Base-by-base conservation (phyloP, 92 coral and sea anemone genomes). In the Galaxea fascicularis region DNA sequence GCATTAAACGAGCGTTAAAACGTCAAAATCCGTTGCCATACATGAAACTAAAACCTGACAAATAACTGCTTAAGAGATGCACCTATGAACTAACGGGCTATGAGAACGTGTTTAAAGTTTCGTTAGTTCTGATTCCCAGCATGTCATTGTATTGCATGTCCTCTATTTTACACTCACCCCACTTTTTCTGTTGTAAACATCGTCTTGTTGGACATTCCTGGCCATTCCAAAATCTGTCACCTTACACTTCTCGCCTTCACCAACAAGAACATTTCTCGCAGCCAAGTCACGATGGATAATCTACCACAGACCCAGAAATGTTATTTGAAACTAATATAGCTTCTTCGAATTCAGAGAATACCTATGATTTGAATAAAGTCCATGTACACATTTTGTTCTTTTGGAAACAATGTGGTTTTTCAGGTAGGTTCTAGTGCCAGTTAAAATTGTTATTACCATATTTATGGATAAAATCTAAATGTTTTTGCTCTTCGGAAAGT, bases 221-320 rank as follows among this genome's bases (percentile, higher is more conserved):
- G 93, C 89, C 65, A 89, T 88, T 14, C 93, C 93, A 78, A 89
- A 89, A 75, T 89, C 93, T 18, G 93, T 89, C 74, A 89, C 82
- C 64, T 89, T 89, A 41, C 93, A 89, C 78, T 71, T 78, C 53
- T 89, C 89, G 20, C 93, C 89, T 73, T 89, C 93, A 21, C 89
- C 89, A 65, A 89, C 89, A 67, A 89, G 89, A 25, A 89, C 93
- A 74, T 89, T 89, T 60, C 93, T 84, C 20, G 93, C 93, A 0
- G 93, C 93, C 31, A 89, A 85, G 80, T 89, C 93, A 31, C 93
- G 81, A 74, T 89, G 93, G 62, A 89, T 67, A 22, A 89, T 80
- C 93, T 89, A 28, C 18, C 41, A 22, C 0, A 35, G 17, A 35
- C 6, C 3, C 35, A 2, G 15, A 12, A 11, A 64, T 64, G 24